Evolutionary conservation across 2,113 vertebrate species (phyloP).

Genomic region (Pterocles burchelli): DNA sequence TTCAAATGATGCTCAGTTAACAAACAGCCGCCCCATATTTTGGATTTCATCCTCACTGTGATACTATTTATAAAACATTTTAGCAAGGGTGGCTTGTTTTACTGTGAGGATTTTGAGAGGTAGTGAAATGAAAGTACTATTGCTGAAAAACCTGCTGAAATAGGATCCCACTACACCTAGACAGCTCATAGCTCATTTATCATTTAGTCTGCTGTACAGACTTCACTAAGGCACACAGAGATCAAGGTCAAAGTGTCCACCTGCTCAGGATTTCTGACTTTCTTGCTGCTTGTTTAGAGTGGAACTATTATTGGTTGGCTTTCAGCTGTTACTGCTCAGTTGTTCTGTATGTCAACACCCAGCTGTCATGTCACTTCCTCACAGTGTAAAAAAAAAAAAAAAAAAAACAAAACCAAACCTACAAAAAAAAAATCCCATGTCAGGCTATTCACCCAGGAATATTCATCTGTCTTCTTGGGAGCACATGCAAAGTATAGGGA

Average conservation of each 20-base stretch:
- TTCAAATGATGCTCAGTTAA: not conserved
- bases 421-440: not conserved
- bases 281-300: not conserved
- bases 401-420: not conserved
- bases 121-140: not conserved
- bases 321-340: not conserved
- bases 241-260: not conserved
- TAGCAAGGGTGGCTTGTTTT: not conserved
- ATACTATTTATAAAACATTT: not conserved
- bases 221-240: not conserved
- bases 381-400: fast-evolving
- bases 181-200: not conserved
- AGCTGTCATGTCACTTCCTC: not conserved
- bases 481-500: not conserved
- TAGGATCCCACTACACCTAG: not conserved
- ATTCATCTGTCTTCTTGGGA: not conserved
- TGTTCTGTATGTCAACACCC: not conserved
- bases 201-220: not conserved
- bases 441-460: not conserved
- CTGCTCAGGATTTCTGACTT: not conserved
- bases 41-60: not conserved
- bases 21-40: fast-evolving
- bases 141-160: not conserved
- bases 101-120: not conserved
- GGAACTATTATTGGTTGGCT: not conserved